Base-by-base conservation (phyloP, 1,140 invertebrate genomes). In the Maconellicoccus hirsutus region DNA sequence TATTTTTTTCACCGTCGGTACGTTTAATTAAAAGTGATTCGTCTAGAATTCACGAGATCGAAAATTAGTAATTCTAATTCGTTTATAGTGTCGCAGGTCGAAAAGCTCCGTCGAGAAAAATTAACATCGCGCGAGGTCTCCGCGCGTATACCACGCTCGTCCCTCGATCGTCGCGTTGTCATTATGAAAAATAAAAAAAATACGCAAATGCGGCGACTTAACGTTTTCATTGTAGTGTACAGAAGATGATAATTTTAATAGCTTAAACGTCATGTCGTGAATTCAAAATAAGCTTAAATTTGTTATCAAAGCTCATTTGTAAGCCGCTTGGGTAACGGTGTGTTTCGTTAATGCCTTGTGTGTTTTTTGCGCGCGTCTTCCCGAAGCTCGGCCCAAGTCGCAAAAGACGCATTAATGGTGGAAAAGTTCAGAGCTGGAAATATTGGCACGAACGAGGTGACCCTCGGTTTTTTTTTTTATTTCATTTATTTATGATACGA, bases 251-350 rank as follows among this genome's bases (percentile, higher is more conserved):
- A 66, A 66, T 66, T 66, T 66, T 66, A 66, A 66, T 66, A 26
- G 61, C 61, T 10, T 26, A 66, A 66, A 66, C 61, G 61, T 26
- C 22, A 26, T 22, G 61, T 66, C 8, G 22, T 66, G 61, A 66
- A 66, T 66, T 3, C 19, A 12, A 66, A 66, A 66, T 66, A 66
- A 66, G 61, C 25, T 66, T 23, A 66, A 66, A 66, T 66, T 66
- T 66, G 61, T 26, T 66, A 66, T 66, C 61, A 66, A 26, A 26
- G 61, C 61, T 66, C 61, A 66, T 66, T 66, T 66, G 61, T 66
- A 66, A 66, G 61, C 61, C 61, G 61, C 10, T 26, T 26, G 61
- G 61, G 61, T 66, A 66, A 66, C 25, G 22, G 2, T 66, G 61
- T 26, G 61, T 66, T 66, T 66, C 10, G 61, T 25, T 66, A 66